Base-by-base conservation (phyloP, 2,888 invertebrate genomes). In the Tipula unca region DNA sequence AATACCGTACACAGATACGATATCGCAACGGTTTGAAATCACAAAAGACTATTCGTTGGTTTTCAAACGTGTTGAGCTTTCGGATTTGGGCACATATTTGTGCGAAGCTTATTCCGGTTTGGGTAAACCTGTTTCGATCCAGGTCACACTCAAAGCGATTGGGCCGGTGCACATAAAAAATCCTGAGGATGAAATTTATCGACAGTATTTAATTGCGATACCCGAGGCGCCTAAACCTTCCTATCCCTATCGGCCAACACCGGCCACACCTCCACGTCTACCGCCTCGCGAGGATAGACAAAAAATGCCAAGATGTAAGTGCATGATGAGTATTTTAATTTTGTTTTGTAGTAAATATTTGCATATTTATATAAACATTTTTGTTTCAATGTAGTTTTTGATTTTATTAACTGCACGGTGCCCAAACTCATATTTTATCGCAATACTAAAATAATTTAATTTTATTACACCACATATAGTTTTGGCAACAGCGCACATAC, bases 71-170 rank as follows among this genome's bases (percentile, higher is more conserved):
- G 94, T 98, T 14, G 92, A 93, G 42, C 88, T 95, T 25, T 93
- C 94, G 5, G 95, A 95, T 88, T 92, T 97, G 85, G 98, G 98
- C 3, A 93, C 94, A 85, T 98, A 98, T 91, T 95, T 95, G 5
- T 98, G 98, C 89, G 95, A 96, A 89, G 98, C 96, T 3, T 98
- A 95, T 90, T 98, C 98, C 89, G 96, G 96, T 1, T 89, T 93
- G 8, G 95, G 94, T 13, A 93, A 94, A 87, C 94, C 97, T 4
- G 95, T 95, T 0, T 94, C 95, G 84, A 95, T 96, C 94, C 93
- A 94, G 14, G 93, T 96, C 6, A 93, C 93, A 0, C 92, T 98
- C 14, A 94, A 94, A 88, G 95, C 96, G 0, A 91, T 94, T 87
- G 94, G 94, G 20, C 95, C 95, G 0, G 93, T 94, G n/a, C 91